A percentile compares a stretch with the other conserved stretches of the same genome.
These are phyloP conservation scores for Seira sanloemensis DNA, from an alignment of 2,888 invertebrate genomes.

Conservation along the genomic window DNA sequence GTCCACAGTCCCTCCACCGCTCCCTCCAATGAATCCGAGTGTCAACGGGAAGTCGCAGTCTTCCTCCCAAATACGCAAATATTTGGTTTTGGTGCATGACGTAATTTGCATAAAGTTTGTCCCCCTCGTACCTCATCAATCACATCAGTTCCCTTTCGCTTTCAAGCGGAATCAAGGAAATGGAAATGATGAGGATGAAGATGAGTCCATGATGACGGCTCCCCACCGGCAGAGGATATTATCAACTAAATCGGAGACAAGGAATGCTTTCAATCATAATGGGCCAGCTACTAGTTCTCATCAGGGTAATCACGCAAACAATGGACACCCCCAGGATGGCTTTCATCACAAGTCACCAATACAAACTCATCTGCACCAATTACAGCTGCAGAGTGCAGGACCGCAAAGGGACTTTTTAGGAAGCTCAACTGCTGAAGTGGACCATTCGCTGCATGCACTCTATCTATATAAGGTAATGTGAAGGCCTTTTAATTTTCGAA, in stretches of 20 bases:
- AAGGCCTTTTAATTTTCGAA: constrained; percentile 12
- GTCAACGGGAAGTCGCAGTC: constrained; percentile 11
- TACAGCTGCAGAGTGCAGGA: constrained; percentile 32
- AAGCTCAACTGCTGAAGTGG: constrained; percentile 62
- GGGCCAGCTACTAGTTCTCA: constrained; percentile 29
- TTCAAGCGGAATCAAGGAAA: constrained; percentile 27
- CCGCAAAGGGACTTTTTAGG: constrained; percentile 30
- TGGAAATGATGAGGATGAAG: constrained; percentile 34
- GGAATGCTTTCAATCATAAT: constrained; percentile 39
- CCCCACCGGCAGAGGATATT: constrained; percentile 31
- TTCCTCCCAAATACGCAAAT: constrained; percentile 50
- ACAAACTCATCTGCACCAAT: constrained; percentile 30
- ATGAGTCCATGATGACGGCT: constrained; percentile 27
- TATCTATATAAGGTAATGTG: constrained; percentile 66
- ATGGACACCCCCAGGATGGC: constrained; percentile 44
- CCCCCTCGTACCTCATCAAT: constrained; percentile 60
- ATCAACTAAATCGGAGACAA: constrained; percentile 37
- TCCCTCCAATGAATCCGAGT: constrained; percentile 27
- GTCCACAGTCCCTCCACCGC: constrained; percentile 28
- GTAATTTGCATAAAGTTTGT: constrained; percentile 69
- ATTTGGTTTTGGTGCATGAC: constrained; percentile 69
- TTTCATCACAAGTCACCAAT: constrained; percentile 41
- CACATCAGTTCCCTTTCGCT: constrained; percentile 50
- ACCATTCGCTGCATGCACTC: constrained; percentile 68
- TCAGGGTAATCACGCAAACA: constrained; percentile 45